Evolutionary conservation across 1,140 invertebrate genomes (phyloP).

Genomic region (Heliothis virescens): DNA sequence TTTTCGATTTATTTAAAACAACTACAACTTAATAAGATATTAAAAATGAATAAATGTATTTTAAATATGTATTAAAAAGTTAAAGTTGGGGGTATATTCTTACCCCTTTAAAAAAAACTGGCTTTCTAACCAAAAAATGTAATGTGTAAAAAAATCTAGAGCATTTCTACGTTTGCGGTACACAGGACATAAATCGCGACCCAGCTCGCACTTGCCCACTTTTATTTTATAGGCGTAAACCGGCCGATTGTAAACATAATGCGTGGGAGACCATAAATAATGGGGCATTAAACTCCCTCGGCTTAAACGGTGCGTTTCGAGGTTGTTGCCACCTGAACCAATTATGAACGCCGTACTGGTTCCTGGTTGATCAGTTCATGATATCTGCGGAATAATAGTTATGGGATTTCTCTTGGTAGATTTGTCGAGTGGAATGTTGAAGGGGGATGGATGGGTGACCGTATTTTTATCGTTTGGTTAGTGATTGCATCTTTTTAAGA

Average conservation of each 20-base stretch:
- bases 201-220: constrained; percentile 22
- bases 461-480: no score
- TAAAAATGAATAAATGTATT: no score
- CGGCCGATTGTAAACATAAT: constrained; percentile 37
- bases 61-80: no score
- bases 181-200: constrained; percentile 17
- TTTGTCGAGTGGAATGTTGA: background rate
- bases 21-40: no score
- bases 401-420: background rate
- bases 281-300: constrained; percentile 41
- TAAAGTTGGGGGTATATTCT: no score
- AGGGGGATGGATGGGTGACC: no score
- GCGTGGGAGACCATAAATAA: constrained; percentile 42
- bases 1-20: no score
- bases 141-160: constrained; percentile 15
- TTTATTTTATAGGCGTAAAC: constrained; percentile 42
- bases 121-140: no score
- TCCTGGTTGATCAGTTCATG: constrained; percentile 49
- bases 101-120: no score
- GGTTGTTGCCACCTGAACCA: constrained; percentile 62
- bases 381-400: background rate
- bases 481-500: no score
- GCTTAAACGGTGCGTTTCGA: constrained; percentile 58
- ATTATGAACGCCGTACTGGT: constrained; percentile 56
- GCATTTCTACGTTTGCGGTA: background rate